Conservation (phyloP, 2,113 vertebrate genomes). For the Indicator indicator region DNA sequence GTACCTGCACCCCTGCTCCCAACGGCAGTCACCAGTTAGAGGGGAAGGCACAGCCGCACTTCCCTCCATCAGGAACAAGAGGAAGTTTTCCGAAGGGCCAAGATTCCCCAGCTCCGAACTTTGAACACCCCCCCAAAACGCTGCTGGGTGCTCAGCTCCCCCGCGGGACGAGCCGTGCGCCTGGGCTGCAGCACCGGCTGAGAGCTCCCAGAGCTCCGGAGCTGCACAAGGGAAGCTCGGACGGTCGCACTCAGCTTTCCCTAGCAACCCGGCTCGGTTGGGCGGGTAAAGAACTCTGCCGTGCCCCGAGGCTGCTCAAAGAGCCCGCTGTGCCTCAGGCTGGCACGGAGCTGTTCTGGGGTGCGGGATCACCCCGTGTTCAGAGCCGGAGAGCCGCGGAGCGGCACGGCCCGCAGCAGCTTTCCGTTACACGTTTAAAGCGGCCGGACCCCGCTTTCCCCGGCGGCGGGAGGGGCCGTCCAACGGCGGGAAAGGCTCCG, state of each 20-base stretch:
- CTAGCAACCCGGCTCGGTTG: background rate
- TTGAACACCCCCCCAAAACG: background rate
- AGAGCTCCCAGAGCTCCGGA: background rate
- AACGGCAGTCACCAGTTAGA: too few relatives aligned
- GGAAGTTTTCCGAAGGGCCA: background rate
- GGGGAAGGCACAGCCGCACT: background rate
- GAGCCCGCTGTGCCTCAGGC: rapidly evolving
- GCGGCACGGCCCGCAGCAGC: too few relatives aligned
- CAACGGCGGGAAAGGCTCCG: background rate
- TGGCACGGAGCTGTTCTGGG: background rate
- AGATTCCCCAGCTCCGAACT: background rate
- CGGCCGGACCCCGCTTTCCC: background rate
- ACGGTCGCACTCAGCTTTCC: background rate
- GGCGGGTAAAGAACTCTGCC: background rate
- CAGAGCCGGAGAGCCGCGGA: background rate
- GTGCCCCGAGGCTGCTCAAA: background rate
- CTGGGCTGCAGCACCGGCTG: background rate
- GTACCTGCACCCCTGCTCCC: background rate
- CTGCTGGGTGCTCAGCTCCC: rapidly evolving
- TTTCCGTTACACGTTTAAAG: rapidly evolving
- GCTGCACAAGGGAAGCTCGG: rapidly evolving
- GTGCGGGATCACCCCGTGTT: background rate
- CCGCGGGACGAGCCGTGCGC: rapidly evolving
- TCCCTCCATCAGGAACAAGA: background rate
- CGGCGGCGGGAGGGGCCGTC: background rate